Evolutionary conservation across 2,888 invertebrate genomes (phyloP).

Genomic region (Drosophila tripunctata): DNA sequence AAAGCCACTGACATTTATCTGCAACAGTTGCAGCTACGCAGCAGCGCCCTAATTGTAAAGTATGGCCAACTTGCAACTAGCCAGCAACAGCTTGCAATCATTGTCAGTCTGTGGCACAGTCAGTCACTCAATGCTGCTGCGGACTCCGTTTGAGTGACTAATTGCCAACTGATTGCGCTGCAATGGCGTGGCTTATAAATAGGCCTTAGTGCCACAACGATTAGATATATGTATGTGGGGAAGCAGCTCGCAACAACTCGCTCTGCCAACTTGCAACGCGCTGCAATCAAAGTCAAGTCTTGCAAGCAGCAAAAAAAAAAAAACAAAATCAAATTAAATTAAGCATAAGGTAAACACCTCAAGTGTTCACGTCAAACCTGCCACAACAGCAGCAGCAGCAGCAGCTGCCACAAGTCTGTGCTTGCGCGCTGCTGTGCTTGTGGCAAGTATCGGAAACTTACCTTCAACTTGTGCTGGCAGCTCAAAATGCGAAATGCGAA

Average conservation of each 20-base stretch:
- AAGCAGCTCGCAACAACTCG: constrained; percentile 1
- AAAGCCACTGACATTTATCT: constrained; percentile 69
- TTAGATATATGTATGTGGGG: constrained; percentile 7
- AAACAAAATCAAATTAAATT: constrained; percentile 1
- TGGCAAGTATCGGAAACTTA: constrained; percentile 27
- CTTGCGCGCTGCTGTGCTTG: not conserved
- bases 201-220: constrained; percentile 33
- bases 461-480: constrained; percentile 43
- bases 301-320: not conserved
- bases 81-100: constrained; percentile 25
- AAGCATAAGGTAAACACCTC: constrained; percentile 8
- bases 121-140: constrained; percentile 14
- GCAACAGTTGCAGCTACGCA: constrained; percentile 9
- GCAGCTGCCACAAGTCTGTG: not conserved
- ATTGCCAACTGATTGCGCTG: constrained; percentile 67
- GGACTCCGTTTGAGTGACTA: constrained; percentile 71
- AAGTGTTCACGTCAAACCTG: constrained; percentile 3
- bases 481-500: no score
- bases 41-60: constrained; percentile 61
- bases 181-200: constrained; percentile 59
- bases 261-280: not conserved
- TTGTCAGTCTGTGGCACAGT: constrained; percentile 24
- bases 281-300: constrained; percentile 17
- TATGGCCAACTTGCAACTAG: constrained; percentile 36
- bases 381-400: not conserved